A percentile compares a stretch with the other conserved stretches of the same genome.
These are phyloP conservation scores for Argynnis bischoffii DNA, from an alignment of 2,888 invertebrate genomes.

Conservation along the genomic window DNA sequence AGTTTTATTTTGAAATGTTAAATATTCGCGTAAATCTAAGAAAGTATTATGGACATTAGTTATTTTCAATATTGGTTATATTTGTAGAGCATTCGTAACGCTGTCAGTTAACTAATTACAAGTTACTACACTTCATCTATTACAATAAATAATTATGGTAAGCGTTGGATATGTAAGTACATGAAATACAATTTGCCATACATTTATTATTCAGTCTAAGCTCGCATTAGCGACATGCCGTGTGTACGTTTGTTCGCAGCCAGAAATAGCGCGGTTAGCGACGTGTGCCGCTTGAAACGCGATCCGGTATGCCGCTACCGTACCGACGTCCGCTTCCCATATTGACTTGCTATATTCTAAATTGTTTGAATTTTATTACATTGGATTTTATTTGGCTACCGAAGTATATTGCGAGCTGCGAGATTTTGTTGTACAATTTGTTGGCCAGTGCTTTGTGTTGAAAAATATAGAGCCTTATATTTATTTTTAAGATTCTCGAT, in stretches of 20 bases:
- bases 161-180: not conserved
- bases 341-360: not conserved
- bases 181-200: conserved; percentile 4
- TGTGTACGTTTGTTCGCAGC: conserved; percentile 6
- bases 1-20: too few relatives aligned
- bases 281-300: conserved; percentile 16
- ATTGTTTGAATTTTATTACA: not conserved
- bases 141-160: not conserved
- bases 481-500: too few relatives aligned
- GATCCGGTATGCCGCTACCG: conserved; percentile 17
- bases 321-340: not conserved
- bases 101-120: too few relatives aligned
- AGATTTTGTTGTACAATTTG: too few relatives aligned
- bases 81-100: too few relatives aligned
- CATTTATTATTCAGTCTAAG: conserved; percentile 13
- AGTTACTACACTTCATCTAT: not conserved
- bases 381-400: too few relatives aligned
- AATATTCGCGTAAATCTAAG: too few relatives aligned
- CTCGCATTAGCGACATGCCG: conserved; percentile 8
- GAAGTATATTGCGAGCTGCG: too few relatives aligned
- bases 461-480: too few relatives aligned
- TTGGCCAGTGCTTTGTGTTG: too few relatives aligned
- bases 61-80: too few relatives aligned
- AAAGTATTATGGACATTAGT: too few relatives aligned
- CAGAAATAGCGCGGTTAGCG: conserved; percentile 28